Base-by-base conservation (phyloP, 1,140 invertebrate genomes). In the Gonatopus flavifemur region DNA sequence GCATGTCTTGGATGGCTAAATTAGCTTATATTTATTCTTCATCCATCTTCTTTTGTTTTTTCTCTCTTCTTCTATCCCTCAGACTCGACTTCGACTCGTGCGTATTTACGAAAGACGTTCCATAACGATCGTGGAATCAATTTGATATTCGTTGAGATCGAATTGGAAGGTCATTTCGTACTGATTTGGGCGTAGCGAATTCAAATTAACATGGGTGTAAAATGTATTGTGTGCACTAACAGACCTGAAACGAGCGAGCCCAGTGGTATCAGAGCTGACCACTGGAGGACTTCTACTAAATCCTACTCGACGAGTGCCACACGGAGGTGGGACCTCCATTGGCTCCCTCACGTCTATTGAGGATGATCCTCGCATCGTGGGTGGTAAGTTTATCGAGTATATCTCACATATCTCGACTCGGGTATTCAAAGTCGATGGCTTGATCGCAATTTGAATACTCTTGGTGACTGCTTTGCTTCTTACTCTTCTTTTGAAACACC, bases 301-400 rank as follows among this genome's bases (percentile, higher is more conserved):
- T 61, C 72, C 74, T 51, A 70, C 73, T 63, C 67, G 76, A 32
- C 69, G 73, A 55, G 55, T 55, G 54, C 67, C 70, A 62, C 72
- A 77, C 49, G 66, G 64, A 69, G 72, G 74, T 72, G 72, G 72
- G 48, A 74, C 72, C 52, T 76, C 76, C 24, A 65, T 78, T 59
- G 55, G 72, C 38, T 78, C 74, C 44, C 66, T 77, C 53, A 75
- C 70, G 43, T 80, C 79, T 55, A 74, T 79, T 44, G 80, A 81
- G 63, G 80, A 81, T 70, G 80, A 81, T 69, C 79, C 80, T 60
- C 77, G 79, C 55, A 78, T 81, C 55, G 72, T 81, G 52, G 80
- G 79, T 69, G 79, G 79, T 81, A 72, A 77, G 70, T 78, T 51
- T 42, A 56, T 54, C 30, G 45, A 52, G 24, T 48, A 4, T 44